phyloP scores from a whole-genome alignment of 2,113 vertebrate species.

The Cygnus buccinator region DNA sequence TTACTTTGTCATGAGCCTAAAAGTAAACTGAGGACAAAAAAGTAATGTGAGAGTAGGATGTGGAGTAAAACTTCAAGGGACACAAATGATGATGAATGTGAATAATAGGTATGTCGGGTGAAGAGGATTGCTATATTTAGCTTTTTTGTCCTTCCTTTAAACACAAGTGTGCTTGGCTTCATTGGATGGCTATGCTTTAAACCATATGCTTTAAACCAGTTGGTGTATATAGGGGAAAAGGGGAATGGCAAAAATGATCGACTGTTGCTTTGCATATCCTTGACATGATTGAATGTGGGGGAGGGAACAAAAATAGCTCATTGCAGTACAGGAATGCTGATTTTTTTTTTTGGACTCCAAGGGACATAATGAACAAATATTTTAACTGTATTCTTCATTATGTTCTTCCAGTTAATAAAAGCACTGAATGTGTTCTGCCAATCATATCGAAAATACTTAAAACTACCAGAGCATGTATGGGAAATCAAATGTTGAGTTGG shows the following conservation, averaged over 20 bases:
- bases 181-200: not conserved
- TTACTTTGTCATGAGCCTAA: not conserved
- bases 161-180: not conserved
- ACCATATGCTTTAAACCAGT: not conserved
- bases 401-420: not conserved
- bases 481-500: not conserved
- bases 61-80: not conserved
- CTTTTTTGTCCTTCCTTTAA: not conserved
- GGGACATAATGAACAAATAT: not conserved
- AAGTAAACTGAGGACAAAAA: not conserved
- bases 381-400: not conserved
- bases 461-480: not conserved
- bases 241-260: not conserved
- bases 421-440: not conserved
- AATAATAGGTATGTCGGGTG: not conserved
- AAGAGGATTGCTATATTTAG: not conserved
- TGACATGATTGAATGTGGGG: not conserved
- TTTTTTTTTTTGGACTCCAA: not conserved
- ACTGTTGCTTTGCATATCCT: conserved; percentile 1
- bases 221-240: not conserved
- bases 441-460: not conserved
- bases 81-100: not conserved
- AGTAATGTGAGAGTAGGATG: not conserved
- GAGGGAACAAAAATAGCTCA: not conserved
- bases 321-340: not conserved